Evolutionary conservation across 2,797 vertebrate species (phyloP).

Genomic region (Gymnoscopelus microlampas): DNA sequence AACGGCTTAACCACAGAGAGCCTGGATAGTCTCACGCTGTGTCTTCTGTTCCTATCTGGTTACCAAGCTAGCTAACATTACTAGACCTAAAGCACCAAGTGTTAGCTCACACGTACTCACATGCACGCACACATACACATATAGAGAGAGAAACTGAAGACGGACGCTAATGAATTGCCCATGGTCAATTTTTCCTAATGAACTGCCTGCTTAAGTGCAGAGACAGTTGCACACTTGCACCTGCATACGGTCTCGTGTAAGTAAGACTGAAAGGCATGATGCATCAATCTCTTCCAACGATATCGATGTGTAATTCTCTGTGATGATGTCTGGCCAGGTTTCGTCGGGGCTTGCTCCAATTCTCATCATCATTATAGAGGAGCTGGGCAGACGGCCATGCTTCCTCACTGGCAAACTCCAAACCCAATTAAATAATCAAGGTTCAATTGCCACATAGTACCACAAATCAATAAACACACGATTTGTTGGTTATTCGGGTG

Average conservation of each 20-base stretch:
- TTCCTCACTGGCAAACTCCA: slow-evolving; percentile 38
- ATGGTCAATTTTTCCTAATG: slow-evolving; percentile 50
- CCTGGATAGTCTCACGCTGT: slow-evolving; percentile 37
- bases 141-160: slow-evolving; percentile 53
- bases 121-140: slow-evolving; percentile 31
- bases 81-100: slow-evolving; percentile 40
- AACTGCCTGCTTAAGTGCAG: slow-evolving; percentile 40
- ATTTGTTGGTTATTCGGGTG: slow-evolving; percentile 47
- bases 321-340: slow-evolving; percentile 49
- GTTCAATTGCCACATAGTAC: slow-evolving; percentile 57
- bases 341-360: slow-evolving; percentile 51
- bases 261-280: slow-evolving; percentile 26
- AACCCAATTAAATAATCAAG: slow-evolving; percentile 68
- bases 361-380: slow-evolving; percentile 30
- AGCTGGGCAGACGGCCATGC: slow-evolving; percentile 50
- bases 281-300: slow-evolving; percentile 41
- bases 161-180: slow-evolving; percentile 59
- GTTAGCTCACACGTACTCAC: slow-evolving; percentile 51
- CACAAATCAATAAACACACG: slow-evolving; percentile 59
- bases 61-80: slow-evolving; percentile 68
- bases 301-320: slow-evolving; percentile 28
- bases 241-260: slow-evolving; percentile 27
- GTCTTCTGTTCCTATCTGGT: slow-evolving; percentile 65
- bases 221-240: slow-evolving; percentile 28
- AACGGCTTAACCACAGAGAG: slow-evolving; percentile 21